Conservation (phyloP, 2,888 invertebrate genomes). For the Tillus elongatus region DNA sequence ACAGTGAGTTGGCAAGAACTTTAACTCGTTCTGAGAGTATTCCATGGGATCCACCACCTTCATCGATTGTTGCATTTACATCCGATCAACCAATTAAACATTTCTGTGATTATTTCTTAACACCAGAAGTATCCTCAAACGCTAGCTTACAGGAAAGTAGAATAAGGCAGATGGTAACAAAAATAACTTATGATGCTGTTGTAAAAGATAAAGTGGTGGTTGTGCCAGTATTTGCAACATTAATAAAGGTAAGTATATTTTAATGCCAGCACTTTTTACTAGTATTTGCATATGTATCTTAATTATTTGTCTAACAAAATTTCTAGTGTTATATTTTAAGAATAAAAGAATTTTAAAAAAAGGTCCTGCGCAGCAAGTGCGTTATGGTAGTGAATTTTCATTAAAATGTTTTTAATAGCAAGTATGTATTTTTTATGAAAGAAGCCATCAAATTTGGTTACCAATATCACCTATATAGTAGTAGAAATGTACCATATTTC, state of each 20-base stretch:
- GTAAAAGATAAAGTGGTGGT: constrained; percentile 70
- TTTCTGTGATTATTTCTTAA: constrained; percentile 61
- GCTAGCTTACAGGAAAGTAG: constrained; percentile 39
- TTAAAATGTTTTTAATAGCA: too few species aligned
- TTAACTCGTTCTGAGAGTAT: constrained; percentile 64
- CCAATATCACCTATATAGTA: too few species aligned
- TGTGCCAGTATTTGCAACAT: constrained; percentile 61
- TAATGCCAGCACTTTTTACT: too few species aligned
- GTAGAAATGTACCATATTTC: too few species aligned
- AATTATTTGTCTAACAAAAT: too few species aligned
- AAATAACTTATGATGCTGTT: constrained; percentile 71
- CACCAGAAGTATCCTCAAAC: constrained; percentile 11
- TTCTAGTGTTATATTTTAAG: too few species aligned
- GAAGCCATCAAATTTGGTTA: too few species aligned
- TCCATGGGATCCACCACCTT: constrained; percentile 58
- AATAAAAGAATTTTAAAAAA: too few species aligned
- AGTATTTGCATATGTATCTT: too few species aligned
- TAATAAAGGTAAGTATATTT: constrained; percentile 50
- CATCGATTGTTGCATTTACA: constrained; percentile 65
- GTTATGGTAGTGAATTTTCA: too few species aligned
- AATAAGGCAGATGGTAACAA: constrained; percentile 53
- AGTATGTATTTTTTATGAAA: too few species aligned
- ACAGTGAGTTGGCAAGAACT: constrained; percentile 68
- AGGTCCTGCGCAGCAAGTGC: too few species aligned
- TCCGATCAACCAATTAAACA: constrained; percentile 61